Evolutionary conservation across 2,888 invertebrate species (phyloP).

Genomic region (Synanthedon formicaeformis): DNA sequence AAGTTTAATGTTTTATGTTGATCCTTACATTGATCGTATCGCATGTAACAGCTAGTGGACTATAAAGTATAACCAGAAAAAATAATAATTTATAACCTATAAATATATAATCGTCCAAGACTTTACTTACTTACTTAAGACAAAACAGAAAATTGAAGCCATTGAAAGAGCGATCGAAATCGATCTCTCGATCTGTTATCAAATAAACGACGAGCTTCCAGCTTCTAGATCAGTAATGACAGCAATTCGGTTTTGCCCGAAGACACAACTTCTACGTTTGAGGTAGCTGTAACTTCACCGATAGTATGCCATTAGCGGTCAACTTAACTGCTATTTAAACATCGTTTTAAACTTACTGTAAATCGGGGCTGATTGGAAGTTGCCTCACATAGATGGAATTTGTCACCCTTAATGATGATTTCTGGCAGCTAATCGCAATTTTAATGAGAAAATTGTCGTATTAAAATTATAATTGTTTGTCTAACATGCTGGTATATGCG

Average conservation of each 20-base stretch:
- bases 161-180: not conserved
- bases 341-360: not conserved
- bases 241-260: conserved; percentile 19
- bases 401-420: too few relatives aligned
- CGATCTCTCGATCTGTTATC: conserved; percentile 1
- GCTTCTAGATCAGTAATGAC: conserved; percentile 9
- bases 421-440: too few relatives aligned
- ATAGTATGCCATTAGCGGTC: conserved; percentile 31
- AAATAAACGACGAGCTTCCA: conserved; percentile 17
- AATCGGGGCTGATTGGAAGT: not conserved
- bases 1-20: not conserved
- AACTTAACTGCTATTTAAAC: conserved; percentile 24
- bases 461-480: too few relatives aligned
- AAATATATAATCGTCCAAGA: too few relatives aligned
- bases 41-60: too few relatives aligned
- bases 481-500: too few relatives aligned
- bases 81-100: too few relatives aligned
- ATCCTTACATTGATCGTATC: too few relatives aligned
- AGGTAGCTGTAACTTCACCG: conserved; percentile 12
- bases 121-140: too few relatives aligned
- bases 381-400: not conserved
- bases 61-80: too few relatives aligned
- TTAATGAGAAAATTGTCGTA: too few relatives aligned
- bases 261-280: conserved; percentile 17
- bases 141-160: not conserved